These are phyloP conservation scores for Mamestra brassicae DNA, from an alignment of 2,888 invertebrate species.

Conservation along the genomic window DNA sequence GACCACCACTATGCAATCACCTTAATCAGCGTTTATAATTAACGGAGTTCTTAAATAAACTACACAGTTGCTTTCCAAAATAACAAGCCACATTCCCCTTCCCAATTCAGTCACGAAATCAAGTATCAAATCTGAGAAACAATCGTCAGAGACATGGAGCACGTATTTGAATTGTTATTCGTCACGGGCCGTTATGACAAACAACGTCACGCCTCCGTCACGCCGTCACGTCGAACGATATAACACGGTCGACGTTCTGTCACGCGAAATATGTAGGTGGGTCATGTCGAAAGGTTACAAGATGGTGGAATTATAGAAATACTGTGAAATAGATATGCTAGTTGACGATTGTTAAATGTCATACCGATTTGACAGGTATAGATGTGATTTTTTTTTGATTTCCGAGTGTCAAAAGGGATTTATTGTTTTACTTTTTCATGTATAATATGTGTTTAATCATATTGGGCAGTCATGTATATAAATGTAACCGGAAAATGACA, in stretches of 20 bases:
- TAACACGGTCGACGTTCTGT: slow-evolving; percentile 15
- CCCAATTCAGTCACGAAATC: slow-evolving; percentile 12
- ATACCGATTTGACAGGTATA: too few relatives aligned
- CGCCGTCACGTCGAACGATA: slow-evolving; percentile 28
- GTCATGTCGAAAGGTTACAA: slow-evolving; percentile 30
- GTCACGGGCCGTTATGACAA: slow-evolving; percentile 31
- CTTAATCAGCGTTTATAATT: neutral
- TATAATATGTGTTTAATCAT: too few relatives aligned
- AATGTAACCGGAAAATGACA: too few relatives aligned
- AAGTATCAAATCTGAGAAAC: slow-evolving; percentile 28
- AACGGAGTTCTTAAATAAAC: neutral
- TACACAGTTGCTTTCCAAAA: neutral
- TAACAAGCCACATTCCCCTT: neutral
- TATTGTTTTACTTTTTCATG: too few relatives aligned
- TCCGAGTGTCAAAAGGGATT: too few relatives aligned
- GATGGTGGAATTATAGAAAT: slow-evolving; percentile 9
- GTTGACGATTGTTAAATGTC: neutral
- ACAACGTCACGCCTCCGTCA: slow-evolving; percentile 24
- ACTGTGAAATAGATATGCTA: neutral
- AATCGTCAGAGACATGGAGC: slow-evolving; percentile 12
- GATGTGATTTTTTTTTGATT: too few relatives aligned
- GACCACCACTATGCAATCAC: too few relatives aligned
- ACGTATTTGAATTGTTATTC: slow-evolving; percentile 50
- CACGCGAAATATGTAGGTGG: slow-evolving; percentile 28
- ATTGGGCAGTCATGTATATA: too few relatives aligned